phyloP scores from a whole-genome alignment of 2,888 invertebrate genomes.

The Drosophila setosimentum region DNA sequence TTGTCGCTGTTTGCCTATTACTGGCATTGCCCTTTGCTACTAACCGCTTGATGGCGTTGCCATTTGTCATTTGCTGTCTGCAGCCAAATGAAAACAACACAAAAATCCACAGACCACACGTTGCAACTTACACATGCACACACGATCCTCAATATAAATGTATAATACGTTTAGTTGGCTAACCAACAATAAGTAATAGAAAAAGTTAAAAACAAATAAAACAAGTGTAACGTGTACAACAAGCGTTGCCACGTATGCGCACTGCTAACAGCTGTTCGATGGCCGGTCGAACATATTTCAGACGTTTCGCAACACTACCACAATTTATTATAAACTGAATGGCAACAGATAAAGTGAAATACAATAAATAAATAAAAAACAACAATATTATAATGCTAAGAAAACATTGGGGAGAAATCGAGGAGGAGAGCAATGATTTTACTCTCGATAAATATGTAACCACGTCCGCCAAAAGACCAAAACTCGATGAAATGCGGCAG shows the following conservation, averaged over 20 bases:
- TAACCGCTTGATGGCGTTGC: constrained; percentile 31
- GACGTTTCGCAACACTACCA: constrained; percentile 12
- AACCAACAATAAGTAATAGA: neutral
- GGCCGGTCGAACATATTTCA: constrained; percentile 1
- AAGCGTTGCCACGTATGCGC: constrained; percentile 47
- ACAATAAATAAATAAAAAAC: constrained; percentile 1
- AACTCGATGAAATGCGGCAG: constrained; percentile 72
- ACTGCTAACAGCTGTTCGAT: constrained; percentile 14
- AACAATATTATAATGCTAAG: constrained; percentile 41
- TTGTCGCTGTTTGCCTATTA: constrained; percentile 47
- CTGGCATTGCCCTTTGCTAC: constrained; percentile 42
- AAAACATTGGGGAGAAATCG: constrained; percentile 60
- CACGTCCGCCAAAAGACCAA: constrained; percentile 65
- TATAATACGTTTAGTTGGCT: neutral
- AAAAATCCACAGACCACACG: neutral
- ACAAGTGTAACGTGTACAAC: constrained; percentile 31
- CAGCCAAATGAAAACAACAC: neutral
- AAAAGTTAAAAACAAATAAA: constrained; percentile 5
- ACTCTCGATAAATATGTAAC: constrained; percentile 58
- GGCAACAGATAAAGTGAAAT: neutral
- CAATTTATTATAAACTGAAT: constrained; percentile 11
- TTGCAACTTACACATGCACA: constrained; percentile 11
- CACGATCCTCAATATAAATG: neutral
- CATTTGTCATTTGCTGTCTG: constrained; percentile 23
- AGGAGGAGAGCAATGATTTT: constrained; percentile 45